phyloP scores from a whole-genome alignment of 2,113 vertebrate genomes.

The Ginglymostoma cirratum region DNA sequence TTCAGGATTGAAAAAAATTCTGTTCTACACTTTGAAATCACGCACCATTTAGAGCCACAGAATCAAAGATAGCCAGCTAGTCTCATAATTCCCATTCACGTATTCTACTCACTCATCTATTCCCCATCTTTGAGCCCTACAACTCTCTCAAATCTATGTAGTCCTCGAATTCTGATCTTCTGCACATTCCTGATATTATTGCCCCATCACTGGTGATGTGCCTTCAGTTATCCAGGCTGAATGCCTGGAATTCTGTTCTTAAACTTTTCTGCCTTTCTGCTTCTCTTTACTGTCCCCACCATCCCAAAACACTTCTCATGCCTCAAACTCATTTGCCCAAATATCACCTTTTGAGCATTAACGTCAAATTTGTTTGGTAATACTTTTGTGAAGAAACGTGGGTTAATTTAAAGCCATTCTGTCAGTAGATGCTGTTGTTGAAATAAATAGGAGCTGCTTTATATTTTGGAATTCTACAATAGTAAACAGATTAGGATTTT shows the following conservation, averaged over 20 bases:
- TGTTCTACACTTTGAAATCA: background rate
- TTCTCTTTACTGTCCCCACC: background rate
- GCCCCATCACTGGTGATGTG: background rate
- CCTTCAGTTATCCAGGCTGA: background rate
- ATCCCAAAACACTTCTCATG: background rate
- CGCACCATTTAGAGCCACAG: no score
- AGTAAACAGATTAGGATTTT: slow-evolving; percentile 12
- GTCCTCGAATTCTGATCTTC: background rate
- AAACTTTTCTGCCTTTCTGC: background rate
- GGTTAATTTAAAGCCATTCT: background rate
- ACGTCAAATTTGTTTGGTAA: background rate
- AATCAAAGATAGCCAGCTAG: no score
- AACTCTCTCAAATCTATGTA: background rate
- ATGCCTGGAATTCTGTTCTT: background rate
- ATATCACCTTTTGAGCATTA: background rate
- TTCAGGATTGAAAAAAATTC: background rate
- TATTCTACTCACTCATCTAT: background rate
- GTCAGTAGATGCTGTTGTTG: background rate
- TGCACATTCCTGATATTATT: background rate
- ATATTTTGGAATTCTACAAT: background rate
- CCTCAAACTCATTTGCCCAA: background rate
- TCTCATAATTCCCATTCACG: background rate
- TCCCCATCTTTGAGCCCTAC: background rate
- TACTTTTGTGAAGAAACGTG: background rate
- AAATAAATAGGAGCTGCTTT: background rate